Percentiles rank a stretch among this genome's conserved stretches.
Evolutionary conservation across 2,797 vertebrate species (phyloP).

Genomic region (Miichthys miiuy): DNA sequence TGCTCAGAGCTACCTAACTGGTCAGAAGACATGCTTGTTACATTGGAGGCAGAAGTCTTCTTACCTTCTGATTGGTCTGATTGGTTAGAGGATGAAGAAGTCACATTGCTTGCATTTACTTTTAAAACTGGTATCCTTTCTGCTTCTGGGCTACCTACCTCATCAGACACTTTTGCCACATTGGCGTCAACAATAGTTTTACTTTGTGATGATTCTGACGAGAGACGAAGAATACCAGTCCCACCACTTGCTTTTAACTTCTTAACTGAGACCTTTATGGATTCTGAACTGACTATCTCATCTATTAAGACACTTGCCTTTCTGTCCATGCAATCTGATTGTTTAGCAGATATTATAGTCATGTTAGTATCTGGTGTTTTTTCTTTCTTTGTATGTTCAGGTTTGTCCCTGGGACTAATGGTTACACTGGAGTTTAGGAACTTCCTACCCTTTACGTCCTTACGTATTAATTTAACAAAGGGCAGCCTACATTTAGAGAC

Average conservation of each 20-base stretch:
- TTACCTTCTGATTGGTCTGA: slow-evolving; percentile 46
- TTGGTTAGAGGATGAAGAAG: slow-evolving; percentile 14
- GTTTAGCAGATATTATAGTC: slow-evolving; percentile 25
- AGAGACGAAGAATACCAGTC: slow-evolving; percentile 42
- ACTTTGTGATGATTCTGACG: slow-evolving; percentile 41
- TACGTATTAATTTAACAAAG: slow-evolving; percentile 76
- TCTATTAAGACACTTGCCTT: slow-evolving; percentile 25
- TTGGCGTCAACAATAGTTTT: background rate
- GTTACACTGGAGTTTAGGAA: slow-evolving; percentile 40
- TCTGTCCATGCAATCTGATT: slow-evolving; percentile 13
- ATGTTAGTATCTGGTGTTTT: slow-evolving; percentile 19
- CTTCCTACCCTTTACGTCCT: slow-evolving; percentile 63
- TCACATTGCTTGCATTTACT: slow-evolving; percentile 21
- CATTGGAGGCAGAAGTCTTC: slow-evolving; percentile 8
- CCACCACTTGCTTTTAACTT: slow-evolving; percentile 53
- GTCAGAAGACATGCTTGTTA: slow-evolving; percentile 32
- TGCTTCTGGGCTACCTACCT: background rate
- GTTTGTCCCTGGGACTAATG: slow-evolving; percentile 24
- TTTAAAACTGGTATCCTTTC: slow-evolving; percentile 37
- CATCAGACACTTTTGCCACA: slow-evolving; percentile 11
- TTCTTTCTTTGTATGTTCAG: slow-evolving; percentile 29
- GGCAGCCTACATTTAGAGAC: slow-evolving; percentile 69
- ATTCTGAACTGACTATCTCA: slow-evolving; percentile 16
- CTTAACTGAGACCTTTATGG: slow-evolving; percentile 56
- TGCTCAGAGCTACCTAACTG: slow-evolving; percentile 20